A percentile compares a stretch with the other conserved stretches of the same genome.
Evolutionary conservation across 2,888 invertebrate species (phyloP).

Genomic region (Melieria omissa): DNA sequence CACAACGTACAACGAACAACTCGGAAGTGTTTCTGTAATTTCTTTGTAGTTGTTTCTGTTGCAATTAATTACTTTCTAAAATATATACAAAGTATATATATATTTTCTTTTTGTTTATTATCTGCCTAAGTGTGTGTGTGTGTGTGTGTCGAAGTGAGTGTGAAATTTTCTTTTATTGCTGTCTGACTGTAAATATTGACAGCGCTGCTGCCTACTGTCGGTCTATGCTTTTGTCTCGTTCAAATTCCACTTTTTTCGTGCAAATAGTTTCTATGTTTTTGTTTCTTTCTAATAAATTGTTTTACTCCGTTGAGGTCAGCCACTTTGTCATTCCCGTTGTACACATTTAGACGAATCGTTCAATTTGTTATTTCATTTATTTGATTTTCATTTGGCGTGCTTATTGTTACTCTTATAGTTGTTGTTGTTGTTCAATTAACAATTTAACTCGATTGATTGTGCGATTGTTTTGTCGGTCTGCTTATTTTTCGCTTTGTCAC

Average conservation of each 20-base stretch:
- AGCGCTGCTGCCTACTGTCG: background rate
- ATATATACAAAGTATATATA: too few species aligned
- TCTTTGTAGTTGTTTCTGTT: too few species aligned
- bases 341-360: too few species aligned
- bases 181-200: background rate
- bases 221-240: background rate
- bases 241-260: background rate
- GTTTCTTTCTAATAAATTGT: conserved; percentile 15
- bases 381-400: background rate
- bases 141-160: background rate
- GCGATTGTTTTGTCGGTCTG: background rate
- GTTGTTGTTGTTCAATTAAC: conserved; percentile 19
- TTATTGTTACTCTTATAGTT: background rate
- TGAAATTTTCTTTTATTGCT: background rate
- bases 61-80: too few species aligned
- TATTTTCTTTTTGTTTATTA: background rate
- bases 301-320: conserved; percentile 24
- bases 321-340: conserved; percentile 6
- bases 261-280: background rate
- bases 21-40: too few species aligned
- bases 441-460: conserved; percentile 22
- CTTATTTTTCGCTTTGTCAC: too few species aligned
- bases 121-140: background rate
- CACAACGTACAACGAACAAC: too few species aligned
- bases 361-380: too few species aligned